phyloP scores from a whole-genome alignment of 2,113 vertebrate species.

The Chinchilla lanigera region DNA sequence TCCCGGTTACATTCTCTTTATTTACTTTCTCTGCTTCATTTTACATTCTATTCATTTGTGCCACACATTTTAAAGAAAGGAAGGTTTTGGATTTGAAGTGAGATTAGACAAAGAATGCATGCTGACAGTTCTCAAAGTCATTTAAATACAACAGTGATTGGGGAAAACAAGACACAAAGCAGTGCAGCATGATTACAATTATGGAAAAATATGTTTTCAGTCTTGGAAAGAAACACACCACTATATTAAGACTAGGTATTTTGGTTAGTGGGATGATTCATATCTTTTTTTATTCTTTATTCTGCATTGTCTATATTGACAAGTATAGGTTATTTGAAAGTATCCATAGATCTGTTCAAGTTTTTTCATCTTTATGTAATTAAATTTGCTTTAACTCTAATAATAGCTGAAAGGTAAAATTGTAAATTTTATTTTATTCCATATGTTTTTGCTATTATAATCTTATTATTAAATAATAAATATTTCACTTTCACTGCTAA shows the following conservation, averaged over 20 bases:
- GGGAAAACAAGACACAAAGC: constrained; percentile 7
- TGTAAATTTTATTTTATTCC: constrained; percentile 24
- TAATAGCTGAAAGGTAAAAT: constrained; percentile 17
- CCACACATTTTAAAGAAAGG: constrained; percentile 19
- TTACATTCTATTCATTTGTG: background rate
- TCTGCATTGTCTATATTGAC: constrained; percentile 20
- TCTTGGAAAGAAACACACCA: constrained; percentile 16
- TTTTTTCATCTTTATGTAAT: background rate
- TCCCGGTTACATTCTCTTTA: background rate
- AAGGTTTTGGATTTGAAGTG: constrained; percentile 5
- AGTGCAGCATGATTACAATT: background rate
- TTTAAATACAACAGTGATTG: constrained; percentile 33
- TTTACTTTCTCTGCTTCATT: background rate
- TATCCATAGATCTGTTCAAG: background rate
- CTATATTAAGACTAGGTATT: constrained; percentile 43
- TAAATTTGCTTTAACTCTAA: background rate
- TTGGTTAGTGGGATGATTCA: constrained; percentile 23
- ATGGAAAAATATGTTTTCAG: constrained; percentile 43
- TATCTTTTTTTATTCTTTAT: constrained; percentile 49
- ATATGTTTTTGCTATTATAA: constrained; percentile 17
- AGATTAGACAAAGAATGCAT: constrained; percentile 38
- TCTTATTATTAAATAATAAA: background rate
- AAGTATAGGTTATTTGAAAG: constrained; percentile 48
- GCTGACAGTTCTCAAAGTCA: background rate
- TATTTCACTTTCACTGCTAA: constrained; percentile 11